phyloP scores from a whole-genome alignment of 2,888 invertebrate genomes.

The Ligdia adustata region DNA sequence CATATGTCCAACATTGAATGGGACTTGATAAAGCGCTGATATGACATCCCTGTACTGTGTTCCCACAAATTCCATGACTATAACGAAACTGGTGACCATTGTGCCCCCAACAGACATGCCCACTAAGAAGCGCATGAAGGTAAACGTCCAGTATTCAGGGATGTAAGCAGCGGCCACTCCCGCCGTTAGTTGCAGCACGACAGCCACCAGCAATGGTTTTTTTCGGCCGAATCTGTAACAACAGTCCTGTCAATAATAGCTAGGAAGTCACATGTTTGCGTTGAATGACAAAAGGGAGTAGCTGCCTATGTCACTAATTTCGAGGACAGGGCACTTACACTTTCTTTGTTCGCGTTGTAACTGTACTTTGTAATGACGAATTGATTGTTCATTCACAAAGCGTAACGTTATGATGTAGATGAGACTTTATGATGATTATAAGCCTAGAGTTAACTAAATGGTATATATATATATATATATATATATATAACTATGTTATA shows the following conservation, averaged over 20 bases:
- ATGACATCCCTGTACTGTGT: constrained; percentile 80
- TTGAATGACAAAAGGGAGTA: no score
- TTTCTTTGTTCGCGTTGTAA: no score
- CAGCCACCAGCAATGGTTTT: constrained; percentile 87
- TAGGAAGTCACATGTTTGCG: no score
- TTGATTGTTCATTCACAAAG: no score
- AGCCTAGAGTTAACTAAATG: no score
- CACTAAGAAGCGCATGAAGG: constrained; percentile 87
- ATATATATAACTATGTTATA: no score
- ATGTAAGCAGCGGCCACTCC: constrained; percentile 88
- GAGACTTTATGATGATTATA: no score
- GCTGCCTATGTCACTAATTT: no score
- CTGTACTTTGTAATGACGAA: no score
- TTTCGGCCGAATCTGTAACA: constrained; percentile 89
- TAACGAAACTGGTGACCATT: constrained; percentile 87
- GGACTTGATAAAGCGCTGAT: constrained; percentile 87
- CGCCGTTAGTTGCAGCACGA: constrained; percentile 87
- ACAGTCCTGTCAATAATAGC: constrained; percentile 40
- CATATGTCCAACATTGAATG: constrained; percentile 88
- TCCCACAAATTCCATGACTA: constrained; percentile 88
- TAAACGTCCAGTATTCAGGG: constrained; percentile 85
- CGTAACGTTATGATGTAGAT: no score
- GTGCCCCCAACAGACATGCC: constrained; percentile 92
- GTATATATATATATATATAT: no score
- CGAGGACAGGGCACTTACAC: no score